Evolutionary conservation across 1,140 invertebrate species (phyloP).

Genomic region (Odontomachus brunneus): DNA sequence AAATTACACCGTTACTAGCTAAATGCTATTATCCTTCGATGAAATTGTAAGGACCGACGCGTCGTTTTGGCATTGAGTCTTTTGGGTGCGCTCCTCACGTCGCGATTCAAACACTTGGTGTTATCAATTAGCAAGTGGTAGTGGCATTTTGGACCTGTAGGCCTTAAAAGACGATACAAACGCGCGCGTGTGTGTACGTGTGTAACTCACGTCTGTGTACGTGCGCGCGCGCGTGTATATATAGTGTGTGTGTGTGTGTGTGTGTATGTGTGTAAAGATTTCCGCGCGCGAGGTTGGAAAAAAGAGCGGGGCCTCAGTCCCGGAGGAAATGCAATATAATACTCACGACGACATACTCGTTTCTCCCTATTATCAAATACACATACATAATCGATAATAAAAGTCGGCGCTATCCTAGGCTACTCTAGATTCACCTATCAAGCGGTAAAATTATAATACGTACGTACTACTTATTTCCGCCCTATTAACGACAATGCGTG

Average conservation of each 20-base stretch:
- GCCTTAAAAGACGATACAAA: slow-evolving; percentile 59
- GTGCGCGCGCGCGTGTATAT: too few relatives aligned
- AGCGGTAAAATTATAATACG: slow-evolving; percentile 73
- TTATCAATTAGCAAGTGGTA: slow-evolving; percentile 51
- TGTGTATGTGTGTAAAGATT: slow-evolving; percentile 48
- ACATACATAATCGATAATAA: slow-evolving; percentile 49
- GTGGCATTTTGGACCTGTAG: slow-evolving; percentile 48
- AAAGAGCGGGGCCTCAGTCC: slow-evolving; percentile 55
- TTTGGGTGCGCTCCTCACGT: slow-evolving; percentile 16
- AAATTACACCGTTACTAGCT: slow-evolving; percentile 64
- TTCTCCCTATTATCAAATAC: slow-evolving; percentile 61
- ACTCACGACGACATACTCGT: slow-evolving; percentile 39
- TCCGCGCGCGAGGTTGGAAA: slow-evolving; percentile 63
- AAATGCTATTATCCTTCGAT: slow-evolving; percentile 66
- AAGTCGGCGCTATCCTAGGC: slow-evolving; percentile 71
- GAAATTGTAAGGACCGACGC: slow-evolving; percentile 62
- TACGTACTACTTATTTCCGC: slow-evolving; percentile 68
- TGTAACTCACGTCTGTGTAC: too few relatives aligned
- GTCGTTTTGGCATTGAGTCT: slow-evolving; percentile 49
- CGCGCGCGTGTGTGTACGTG: neutral
- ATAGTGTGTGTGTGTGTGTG: slow-evolving; percentile 2
- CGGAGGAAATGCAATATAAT: slow-evolving; percentile 64
- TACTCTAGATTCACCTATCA: slow-evolving; percentile 74
- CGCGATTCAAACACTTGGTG: slow-evolving; percentile 63
- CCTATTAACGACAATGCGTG: slow-evolving; percentile 82